A percentile compares a stretch with the other conserved stretches of the same genome.
phyloP scores from a whole-genome alignment of 2,888 invertebrate genomes.

The Drosophila pullipes region DNA sequence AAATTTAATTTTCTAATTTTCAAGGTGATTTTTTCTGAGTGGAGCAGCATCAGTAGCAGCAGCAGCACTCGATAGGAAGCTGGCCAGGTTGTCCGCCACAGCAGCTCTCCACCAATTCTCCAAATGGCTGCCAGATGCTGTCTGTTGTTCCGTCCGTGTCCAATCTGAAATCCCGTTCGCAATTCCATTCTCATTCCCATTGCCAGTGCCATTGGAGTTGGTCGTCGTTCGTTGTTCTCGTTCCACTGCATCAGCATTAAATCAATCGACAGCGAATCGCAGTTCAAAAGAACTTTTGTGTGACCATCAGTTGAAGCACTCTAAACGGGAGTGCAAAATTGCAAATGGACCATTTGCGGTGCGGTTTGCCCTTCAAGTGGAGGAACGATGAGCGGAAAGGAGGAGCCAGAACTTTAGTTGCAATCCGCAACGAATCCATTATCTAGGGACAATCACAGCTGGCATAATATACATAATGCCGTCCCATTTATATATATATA shows the following conservation, averaged over 20 bases:
- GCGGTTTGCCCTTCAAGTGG: constrained; percentile 21
- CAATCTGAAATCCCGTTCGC: constrained; percentile 42
- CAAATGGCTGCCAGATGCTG: constrained; percentile 13
- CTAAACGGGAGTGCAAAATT: constrained; percentile 58
- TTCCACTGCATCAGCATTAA: constrained; percentile 60
- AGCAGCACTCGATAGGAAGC: constrained; percentile 13
- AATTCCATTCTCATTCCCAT: constrained; percentile 34
- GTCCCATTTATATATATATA: neutral
- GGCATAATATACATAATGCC: constrained; percentile 5
- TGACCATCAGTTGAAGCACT: constrained; percentile 52
- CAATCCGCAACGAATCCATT: constrained; percentile 31
- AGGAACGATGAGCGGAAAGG: neutral
- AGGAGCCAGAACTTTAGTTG: neutral
- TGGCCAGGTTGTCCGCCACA: constrained; percentile 34
- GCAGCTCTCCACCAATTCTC: neutral
- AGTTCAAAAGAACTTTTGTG: constrained; percentile 50
- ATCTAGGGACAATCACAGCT: constrained; percentile 13
- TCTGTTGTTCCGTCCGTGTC: constrained; percentile 28
- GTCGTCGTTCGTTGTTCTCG: constrained; percentile 15
- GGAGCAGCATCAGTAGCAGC: neutral
- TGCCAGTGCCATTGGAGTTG: neutral
- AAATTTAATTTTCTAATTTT: neutral
- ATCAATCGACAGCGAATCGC: constrained; percentile 64
- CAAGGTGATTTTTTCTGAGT: neutral
- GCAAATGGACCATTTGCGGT: constrained; percentile 44